Percentiles rank a stretch among this genome's conserved stretches.
phyloP scores from a whole-genome alignment of 2,888 invertebrate genomes.

The Zootermopsis nevadensis region DNA sequence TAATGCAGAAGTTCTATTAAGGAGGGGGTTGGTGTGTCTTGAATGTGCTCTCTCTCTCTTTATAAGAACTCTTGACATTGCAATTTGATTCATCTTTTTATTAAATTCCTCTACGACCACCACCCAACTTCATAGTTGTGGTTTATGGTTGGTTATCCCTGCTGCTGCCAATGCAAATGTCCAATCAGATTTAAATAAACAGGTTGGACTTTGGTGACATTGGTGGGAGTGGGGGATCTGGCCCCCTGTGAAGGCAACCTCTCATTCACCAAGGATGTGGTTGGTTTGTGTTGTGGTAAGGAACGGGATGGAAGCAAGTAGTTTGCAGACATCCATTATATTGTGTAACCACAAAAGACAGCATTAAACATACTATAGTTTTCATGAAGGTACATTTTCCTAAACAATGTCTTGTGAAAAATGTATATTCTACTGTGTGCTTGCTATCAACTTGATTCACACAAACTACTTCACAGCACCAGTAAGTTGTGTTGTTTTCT shows the following conservation, averaged over 20 bases:
- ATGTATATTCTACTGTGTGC: no score
- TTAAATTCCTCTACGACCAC: conserved; percentile 1
- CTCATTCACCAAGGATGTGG: conserved; percentile 12
- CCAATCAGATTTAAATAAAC: conserved; percentile 59
- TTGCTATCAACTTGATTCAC: no score
- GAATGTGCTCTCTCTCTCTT: conserved; percentile 51
- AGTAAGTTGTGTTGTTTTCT: no score
- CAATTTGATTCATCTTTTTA: conserved; percentile 35
- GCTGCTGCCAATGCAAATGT: conserved; percentile 62
- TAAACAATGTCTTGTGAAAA: no score
- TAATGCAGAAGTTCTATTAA: conserved; percentile 51
- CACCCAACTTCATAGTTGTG: conserved; percentile 38
- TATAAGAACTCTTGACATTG: conserved; percentile 51
- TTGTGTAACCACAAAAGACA: neutral
- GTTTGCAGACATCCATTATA: neutral
- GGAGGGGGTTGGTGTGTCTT: conserved; percentile 47
- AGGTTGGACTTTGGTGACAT: conserved; percentile 65
- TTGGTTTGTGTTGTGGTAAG: conserved; percentile 21
- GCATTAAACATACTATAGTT: neutral
- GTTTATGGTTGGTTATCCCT: conserved; percentile 48
- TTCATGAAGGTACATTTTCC: no score
- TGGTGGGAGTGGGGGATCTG: conserved; percentile 57
- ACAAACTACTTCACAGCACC: no score
- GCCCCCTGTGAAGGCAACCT: conserved; percentile 24
- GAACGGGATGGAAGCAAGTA: conserved; percentile 15